These are phyloP conservation scores for Onychomys arenicola DNA, from an alignment of 2,797 vertebrate genomes.

Conservation along the genomic window DNA sequence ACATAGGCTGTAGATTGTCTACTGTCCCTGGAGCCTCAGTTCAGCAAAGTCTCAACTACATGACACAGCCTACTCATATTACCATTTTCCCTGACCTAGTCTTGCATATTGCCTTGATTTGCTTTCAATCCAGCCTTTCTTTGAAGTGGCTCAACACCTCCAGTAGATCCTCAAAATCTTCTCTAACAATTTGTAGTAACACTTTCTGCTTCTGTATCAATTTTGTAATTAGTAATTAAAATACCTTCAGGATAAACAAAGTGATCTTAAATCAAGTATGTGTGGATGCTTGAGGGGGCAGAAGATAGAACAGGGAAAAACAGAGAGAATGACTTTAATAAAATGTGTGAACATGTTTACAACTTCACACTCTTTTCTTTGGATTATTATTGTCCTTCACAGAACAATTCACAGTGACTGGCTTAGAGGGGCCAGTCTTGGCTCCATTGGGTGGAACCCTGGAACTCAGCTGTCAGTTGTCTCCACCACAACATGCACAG, in stretches of 20 bases:
- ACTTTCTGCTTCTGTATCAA: not conserved
- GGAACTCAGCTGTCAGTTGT: slow-evolving; percentile 57
- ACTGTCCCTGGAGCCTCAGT: not conserved
- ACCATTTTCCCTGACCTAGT: not conserved
- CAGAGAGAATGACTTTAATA: not conserved
- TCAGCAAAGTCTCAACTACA: not conserved
- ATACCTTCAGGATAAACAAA: not conserved
- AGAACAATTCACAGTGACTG: slow-evolving; percentile 43
- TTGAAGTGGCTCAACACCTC: not conserved
- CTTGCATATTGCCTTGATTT: not conserved
- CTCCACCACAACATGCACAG: slow-evolving; percentile 36
- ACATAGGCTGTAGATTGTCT: not conserved
- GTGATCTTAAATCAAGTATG: not conserved
- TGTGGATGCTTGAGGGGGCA: not conserved
- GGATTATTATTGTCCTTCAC: not conserved
- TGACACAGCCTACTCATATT: not conserved
- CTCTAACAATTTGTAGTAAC: not conserved
- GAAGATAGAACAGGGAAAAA: not conserved
- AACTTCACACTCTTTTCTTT: not conserved
- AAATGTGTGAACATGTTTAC: not conserved
- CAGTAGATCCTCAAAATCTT: not conserved
- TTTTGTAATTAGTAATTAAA: not conserved
- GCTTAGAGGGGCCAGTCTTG: not conserved
- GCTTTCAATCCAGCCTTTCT: not conserved
- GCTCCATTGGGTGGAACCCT: not conserved